Base-by-base conservation (phyloP, 2,888 invertebrate species). In the Andrena praecox region DNA sequence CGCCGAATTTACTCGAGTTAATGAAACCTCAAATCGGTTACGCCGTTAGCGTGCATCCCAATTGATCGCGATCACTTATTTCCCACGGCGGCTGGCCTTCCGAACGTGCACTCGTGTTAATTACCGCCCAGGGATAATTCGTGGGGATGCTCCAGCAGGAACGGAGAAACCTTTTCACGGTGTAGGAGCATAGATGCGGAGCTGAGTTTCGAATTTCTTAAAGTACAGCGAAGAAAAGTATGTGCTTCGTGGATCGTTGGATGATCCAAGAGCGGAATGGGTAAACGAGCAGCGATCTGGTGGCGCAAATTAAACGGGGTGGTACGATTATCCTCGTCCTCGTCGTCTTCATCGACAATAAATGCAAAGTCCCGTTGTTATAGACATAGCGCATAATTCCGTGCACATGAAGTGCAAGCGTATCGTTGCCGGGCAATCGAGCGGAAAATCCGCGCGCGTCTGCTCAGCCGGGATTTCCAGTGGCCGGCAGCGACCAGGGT, bases 11-110 rank as follows among this genome's bases (percentile, higher is more conserved):
- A 79, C 88, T 86, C 80, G 81, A 82, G 85, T 84, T 88, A 88
- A 88, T 88, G 88, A 87, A 88, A 88, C 88, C 85, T 88, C 86
- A 86, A 86, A 88, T 87, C 86, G 83, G 84, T 85, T 87, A 73
- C 79, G 78, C 84, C 73, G 82, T 78, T 82, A 82, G 68, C 82
- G 78, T 74, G 66, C 76, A 84, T 84, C 78, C 78, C 73, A 82
- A 84, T 84, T 82, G 83, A 84, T 84, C 82, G 84, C 78, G 78
- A 82, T 82, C 84, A 67, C 82, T 84, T 84, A 82, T 82, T 82
- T 84, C 68, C 35, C 54, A 8, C 24, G 29, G 68, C n/a, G 52
- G 35, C 56, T 42, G 62, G 50, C 7, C 54, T 29, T 20, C 54
- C 33, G 24, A 29, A 16, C 7, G 8, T 24, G 62, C 27, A 12